phyloP scores from a whole-genome alignment of 1,140 invertebrate species.

The Leptinotarsa texana region DNA sequence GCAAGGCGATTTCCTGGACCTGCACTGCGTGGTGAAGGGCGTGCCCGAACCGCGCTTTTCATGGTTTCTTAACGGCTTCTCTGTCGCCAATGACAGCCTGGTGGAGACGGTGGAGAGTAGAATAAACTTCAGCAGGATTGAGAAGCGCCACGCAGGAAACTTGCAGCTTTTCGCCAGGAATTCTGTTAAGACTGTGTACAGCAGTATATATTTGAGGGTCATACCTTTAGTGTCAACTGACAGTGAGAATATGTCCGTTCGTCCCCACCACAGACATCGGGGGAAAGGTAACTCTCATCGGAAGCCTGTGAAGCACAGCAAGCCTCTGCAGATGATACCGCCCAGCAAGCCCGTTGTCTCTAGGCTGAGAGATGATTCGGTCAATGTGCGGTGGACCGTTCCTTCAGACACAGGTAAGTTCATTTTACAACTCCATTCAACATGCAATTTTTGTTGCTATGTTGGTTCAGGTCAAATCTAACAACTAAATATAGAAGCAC shows the following conservation, averaged over 20 bases:
- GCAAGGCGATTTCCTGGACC: constrained; percentile 67
- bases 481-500: no score
- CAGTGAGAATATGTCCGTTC: background rate
- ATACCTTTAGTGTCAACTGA: constrained; percentile 59
- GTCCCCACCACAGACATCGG: constrained; percentile 24
- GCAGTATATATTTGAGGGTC: constrained; percentile 69
- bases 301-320: constrained; percentile 57
- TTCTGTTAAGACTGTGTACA: constrained; percentile 71
- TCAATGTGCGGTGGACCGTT: constrained; percentile 89
- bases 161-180: constrained; percentile 89
- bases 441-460: no score
- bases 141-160: constrained; percentile 83
- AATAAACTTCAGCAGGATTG: constrained; percentile 65
- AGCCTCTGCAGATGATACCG: constrained; percentile 71
- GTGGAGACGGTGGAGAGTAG: constrained; percentile 56
- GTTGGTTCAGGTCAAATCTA: no score
- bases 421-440: no score
- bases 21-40: constrained; percentile 70
- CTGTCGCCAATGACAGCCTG: constrained; percentile 61
- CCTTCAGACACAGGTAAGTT: constrained; percentile 67
- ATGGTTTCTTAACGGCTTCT: constrained; percentile 84
- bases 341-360: constrained; percentile 84
- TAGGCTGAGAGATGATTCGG: constrained; percentile 83
- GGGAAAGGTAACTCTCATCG: constrained; percentile 45
- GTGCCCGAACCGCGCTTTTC: constrained; percentile 70